These are phyloP conservation scores for Epicampocera succincta DNA, from an alignment of 2,888 invertebrate genomes.

Conservation along the genomic window DNA sequence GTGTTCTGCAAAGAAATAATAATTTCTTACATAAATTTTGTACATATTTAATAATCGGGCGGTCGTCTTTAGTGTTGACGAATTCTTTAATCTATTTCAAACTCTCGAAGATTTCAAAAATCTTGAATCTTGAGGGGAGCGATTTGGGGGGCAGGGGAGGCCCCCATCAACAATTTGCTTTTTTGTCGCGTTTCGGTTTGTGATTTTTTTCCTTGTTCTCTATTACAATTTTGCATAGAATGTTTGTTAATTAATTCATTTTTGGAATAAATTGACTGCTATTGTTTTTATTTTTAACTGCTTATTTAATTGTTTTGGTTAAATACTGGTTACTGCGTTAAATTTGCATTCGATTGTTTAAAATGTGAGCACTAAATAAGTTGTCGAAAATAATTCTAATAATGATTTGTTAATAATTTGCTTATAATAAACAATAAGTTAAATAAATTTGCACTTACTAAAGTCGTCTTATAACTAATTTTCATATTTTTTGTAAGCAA, in stretches of 20 bases:
- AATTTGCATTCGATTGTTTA: neutral
- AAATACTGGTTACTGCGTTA: neutral
- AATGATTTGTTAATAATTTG: neutral
- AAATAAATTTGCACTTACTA: conserved; percentile 27
- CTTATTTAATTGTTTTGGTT: conserved; percentile 21
- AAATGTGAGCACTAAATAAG: conserved; percentile 9
- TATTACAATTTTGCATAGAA: neutral
- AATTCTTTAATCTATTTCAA: too few species aligned
- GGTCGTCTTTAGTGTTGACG: too few species aligned
- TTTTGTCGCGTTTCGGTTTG: conserved; percentile 11
- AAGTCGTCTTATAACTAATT: conserved; percentile 17
- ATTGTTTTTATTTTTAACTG: conserved; percentile 7
- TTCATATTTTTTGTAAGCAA: conserved; percentile 61
- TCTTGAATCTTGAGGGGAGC: too few species aligned
- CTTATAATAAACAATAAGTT: conserved; percentile 17
- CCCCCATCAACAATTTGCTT: conserved; percentile 54
- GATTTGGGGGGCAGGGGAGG: neutral
- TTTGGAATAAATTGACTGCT: conserved; percentile 66
- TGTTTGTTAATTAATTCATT: neutral
- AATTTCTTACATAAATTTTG: too few species aligned
- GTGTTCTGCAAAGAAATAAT: too few species aligned
- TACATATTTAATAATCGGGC: too few species aligned
- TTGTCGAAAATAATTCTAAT: conserved; percentile 21
- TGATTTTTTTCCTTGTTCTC: conserved; percentile 3
- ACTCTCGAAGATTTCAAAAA: too few species aligned